A percentile compares a stretch with the other conserved stretches of the same genome.
Conservation (phyloP, 2,113 vertebrate genomes). For the Thamnaconus septentrionalis region DNA sequence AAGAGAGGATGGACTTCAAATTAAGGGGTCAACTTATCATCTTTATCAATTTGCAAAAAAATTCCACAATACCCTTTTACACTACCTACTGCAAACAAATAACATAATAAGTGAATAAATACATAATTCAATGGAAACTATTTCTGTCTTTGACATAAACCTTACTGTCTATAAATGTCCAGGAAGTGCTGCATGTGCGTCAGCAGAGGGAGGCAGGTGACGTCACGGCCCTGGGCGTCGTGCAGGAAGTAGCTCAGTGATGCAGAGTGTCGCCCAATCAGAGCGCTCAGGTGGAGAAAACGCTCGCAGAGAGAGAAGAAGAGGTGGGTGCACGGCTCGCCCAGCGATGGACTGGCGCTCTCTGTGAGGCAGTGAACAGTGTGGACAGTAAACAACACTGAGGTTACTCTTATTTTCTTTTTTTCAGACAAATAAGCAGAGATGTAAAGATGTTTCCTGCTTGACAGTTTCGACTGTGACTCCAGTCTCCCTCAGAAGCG, state of each 20-base stretch:
- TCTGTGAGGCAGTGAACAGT: slow-evolving; percentile 71
- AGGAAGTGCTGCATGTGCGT: slow-evolving; percentile 86
- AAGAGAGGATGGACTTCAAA: no score
- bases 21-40: no score
- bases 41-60: no score
- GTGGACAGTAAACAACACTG: background rate
- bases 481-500: no score
- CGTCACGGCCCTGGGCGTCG: slow-evolving; percentile 69
- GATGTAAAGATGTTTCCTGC: no score
- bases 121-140: background rate
- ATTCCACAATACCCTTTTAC: no score
- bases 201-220: slow-evolving; percentile 84
- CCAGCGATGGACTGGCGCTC: slow-evolving; percentile 70
- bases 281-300: slow-evolving; percentile 85
- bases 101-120: background rate
- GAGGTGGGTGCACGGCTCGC: slow-evolving; percentile 76
- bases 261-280: slow-evolving; percentile 88
- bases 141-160: background rate
- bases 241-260: slow-evolving; percentile 88
- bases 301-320: slow-evolving; percentile 86
- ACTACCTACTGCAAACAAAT: no score
- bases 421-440: no score
- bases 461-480: no score
- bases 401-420: background rate
- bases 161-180: slow-evolving; percentile 90